phyloP scores from a whole-genome alignment of 2,888 invertebrate genomes.

The Diarsia rubi region DNA sequence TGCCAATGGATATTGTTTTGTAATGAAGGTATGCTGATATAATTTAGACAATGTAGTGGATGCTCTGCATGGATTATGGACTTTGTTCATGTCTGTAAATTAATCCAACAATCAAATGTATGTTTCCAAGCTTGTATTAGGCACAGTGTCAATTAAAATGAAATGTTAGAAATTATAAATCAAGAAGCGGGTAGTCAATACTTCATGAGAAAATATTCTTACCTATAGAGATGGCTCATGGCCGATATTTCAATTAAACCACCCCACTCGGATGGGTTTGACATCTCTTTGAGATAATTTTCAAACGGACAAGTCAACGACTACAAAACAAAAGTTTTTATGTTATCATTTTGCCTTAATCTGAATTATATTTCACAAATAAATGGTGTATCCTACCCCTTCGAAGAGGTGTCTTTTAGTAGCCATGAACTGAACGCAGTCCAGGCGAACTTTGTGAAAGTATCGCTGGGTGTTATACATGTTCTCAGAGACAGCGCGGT shows the following conservation, averaged over 20 bases:
- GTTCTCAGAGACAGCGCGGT: conserved; percentile 97
- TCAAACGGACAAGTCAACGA: conserved; percentile 92
- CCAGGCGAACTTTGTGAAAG: conserved; percentile 94
- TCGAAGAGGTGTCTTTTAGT: conserved; percentile 92
- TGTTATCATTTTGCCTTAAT: conserved; percentile 59
- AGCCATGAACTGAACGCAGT: conserved; percentile 94
- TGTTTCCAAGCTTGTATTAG: conserved; percentile 53
- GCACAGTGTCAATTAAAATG: conserved; percentile 42
- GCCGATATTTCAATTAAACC: conserved; percentile 93
- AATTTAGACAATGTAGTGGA: background rate
- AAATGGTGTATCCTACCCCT: conserved; percentile 86
- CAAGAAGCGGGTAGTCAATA: conserved; percentile 59
- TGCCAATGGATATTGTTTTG: background rate
- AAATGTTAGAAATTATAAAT: conserved; percentile 48
- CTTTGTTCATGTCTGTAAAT: background rate
- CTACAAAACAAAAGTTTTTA: conserved; percentile 87
- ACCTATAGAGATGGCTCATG: conserved; percentile 93
- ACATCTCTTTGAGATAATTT: conserved; percentile 93
- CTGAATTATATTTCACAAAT: conserved; percentile 58
- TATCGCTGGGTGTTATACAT: conserved; percentile 93
- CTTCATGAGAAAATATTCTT: conserved; percentile 76
- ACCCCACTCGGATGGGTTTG: conserved; percentile 93
- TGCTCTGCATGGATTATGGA: background rate
- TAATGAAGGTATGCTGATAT: background rate
- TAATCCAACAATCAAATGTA: background rate